Evolutionary conservation across 1,140 invertebrate genomes (phyloP).

Genomic region (Trichoplusia ni): DNA sequence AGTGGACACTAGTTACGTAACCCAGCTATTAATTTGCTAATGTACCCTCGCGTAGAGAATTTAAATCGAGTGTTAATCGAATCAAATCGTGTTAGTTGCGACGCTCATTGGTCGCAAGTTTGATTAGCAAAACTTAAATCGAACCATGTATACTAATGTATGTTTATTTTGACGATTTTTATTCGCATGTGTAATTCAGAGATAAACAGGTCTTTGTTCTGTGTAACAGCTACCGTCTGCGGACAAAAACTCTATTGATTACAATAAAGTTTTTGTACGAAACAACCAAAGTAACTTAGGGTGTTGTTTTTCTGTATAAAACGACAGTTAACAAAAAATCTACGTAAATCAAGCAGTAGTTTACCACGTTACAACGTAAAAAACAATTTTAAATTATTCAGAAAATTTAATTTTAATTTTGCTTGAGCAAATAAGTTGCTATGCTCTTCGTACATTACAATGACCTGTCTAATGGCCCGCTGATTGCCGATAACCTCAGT

Average conservation of each 20-base stretch:
- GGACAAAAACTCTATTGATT: constrained; percentile 13
- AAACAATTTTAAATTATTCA: no score
- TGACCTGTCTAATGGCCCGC: constrained; percentile 33
- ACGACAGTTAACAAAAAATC: no score
- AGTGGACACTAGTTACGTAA: constrained; percentile 69
- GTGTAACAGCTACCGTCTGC: not conserved
- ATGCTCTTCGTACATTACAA: constrained; percentile 22
- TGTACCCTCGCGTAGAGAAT: constrained; percentile 39
- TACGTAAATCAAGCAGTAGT: no score
- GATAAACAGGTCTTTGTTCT: constrained; percentile 4
- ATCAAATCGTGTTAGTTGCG: constrained; percentile 22
- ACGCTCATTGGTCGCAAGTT: constrained; percentile 21
- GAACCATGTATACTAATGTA: constrained; percentile 28
- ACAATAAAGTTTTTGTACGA: not conserved
- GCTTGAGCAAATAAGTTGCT: not conserved
- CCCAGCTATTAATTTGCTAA: constrained; percentile 64
- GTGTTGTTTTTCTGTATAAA: no score
- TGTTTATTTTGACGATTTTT: constrained; percentile 22
- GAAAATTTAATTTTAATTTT: no score
- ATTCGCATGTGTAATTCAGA: constrained; percentile 6
- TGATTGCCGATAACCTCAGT: constrained; percentile 60
- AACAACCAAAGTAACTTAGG: no score
- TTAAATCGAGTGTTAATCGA: constrained; percentile 36
- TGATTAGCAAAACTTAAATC: constrained; percentile 29
- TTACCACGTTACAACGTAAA: no score